Evolutionary conservation across 2,797 vertebrate genomes (phyloP), one percentile per base, ranked within the genome.

Genomic region (Anguilla obscura): DNA sequence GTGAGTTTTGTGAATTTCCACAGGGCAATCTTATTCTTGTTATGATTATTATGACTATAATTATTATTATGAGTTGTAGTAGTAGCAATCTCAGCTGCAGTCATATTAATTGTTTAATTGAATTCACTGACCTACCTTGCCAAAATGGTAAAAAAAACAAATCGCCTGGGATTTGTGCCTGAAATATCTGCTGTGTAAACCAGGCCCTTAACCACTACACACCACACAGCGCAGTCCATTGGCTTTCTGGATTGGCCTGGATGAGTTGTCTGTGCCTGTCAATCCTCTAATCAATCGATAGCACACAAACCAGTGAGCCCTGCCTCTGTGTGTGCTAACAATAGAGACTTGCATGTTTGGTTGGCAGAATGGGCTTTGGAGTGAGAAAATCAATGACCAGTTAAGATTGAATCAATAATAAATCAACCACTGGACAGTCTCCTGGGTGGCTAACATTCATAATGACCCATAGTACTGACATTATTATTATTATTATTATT

Each of bases 381-480:
- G 79, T 45, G 16, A 50, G 79, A 1, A 45, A 82, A 50, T 82
- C 79, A 82, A 82, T 82, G 79, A 82, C n/a, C 18, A 48, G 40
- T 45, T 82, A 48, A n/a, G 79, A 48, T 10, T 50, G 18, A 48
- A 50, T 50, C 40, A n/a, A 82, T 82, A 82, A 82, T 24, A 50
- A 82, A 82, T 82, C 79, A 82, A 33, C 40, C 27, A 24, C 40
- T 50, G 24, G 36, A 18, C 6, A 48, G 6, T 82, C 45, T 82
- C 40, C 3, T n/a, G 6, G 45, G 40, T 82, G 10, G 40, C n/a
- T 48, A 82, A 40, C 76, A 18, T 80, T 8, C 5, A 16, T 45
- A 80, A 36, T 80, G 76, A 82, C 45, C 79, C 2, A 12, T 50
- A 14, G 50, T 7, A 82, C 1, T 24, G 18, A 50, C 21, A n/a